Evolutionary conservation across 2,888 invertebrate genomes (phyloP), one percentile per base, ranked within the genome.

Genomic region (Bruchidius siliquastri): DNA sequence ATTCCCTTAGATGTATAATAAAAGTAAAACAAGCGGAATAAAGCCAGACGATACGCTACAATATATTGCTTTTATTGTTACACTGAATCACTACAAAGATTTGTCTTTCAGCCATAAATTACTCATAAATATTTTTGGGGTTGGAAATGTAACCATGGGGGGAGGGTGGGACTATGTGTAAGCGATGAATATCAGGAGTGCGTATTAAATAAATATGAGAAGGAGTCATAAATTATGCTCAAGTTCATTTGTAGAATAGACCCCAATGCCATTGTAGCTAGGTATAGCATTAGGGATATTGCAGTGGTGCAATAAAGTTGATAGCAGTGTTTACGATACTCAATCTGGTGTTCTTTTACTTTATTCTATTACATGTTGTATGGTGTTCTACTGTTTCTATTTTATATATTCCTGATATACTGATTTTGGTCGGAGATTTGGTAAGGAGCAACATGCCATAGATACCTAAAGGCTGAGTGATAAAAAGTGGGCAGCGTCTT

Each of bases 1-100:
- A 49, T 49, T 49, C 49, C 18, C 49, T 49, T 49, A 49, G 49
- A 49, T 18, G 49, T 49, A 49, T 49, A 49, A 49, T 49, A 49
- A 49, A 49, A 49, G 49, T 49, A 49, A 49, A 49, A 49, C 49
- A 49, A 49, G 49, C 49, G 18, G 49, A 49, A 49, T 49, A 49
- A 49, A 49, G 49, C 49, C 49, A 49, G 49, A 72, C 32, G 66
- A 72, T 68, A 67, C 49, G 71, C 32, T 32, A 32, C 73, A 69
- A 73, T 73, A 69, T 71, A 73, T 73, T 73, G 71, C 22, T 73
- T 71, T 73, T 73, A 73, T 73, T 73, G 71, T 71, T 71, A 73
- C 69, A 68, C 73, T 73, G 73, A 73, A 73, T 73, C 73, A 71
- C 71, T 68, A 66, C 30, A 67, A 71, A 22, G 71, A 71, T 73